Evolutionary conservation across 2,888 invertebrate species (phyloP).

Genomic region (Thalpophila matura): DNA sequence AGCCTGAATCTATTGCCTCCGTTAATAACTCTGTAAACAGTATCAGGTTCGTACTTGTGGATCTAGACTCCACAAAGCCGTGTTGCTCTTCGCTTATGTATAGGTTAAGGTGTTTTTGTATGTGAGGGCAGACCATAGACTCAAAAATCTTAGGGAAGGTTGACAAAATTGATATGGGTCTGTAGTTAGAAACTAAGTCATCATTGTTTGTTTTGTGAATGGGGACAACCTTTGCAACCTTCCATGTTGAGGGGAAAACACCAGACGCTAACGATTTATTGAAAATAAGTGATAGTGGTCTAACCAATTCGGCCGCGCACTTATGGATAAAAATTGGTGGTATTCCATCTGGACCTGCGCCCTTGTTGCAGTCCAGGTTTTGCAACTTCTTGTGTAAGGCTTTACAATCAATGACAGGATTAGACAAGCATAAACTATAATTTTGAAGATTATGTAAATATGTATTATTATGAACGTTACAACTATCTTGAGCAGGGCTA

Average conservation of each 20-base stretch:
- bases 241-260: slow-evolving; percentile 1
- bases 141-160: no score
- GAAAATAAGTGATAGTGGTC: not conserved
- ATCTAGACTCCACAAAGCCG: no score
- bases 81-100: no score
- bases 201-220: not conserved
- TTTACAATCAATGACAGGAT: not conserved
- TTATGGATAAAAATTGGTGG: slow-evolving; percentile 1
- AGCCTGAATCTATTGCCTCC: not conserved
- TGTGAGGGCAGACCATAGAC: no score
- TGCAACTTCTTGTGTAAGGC: not conserved
- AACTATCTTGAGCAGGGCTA: no score
- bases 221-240: slow-evolving; percentile 6
- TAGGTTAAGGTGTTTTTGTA: no score
- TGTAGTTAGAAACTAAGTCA: not conserved
- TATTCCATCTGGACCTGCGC: slow-evolving; percentile 11
- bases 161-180: no score
- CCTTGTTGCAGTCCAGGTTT: not conserved
- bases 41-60: no score
- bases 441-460: no score
- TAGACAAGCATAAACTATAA: no score
- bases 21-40: slow-evolving; percentile 3
- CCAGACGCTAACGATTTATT: slow-evolving; percentile 1
- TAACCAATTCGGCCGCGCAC: not conserved
- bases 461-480: no score